A percentile compares a stretch with the other conserved stretches of the same genome.
phyloP scores from a whole-genome alignment of 1,140 invertebrate genomes.

The Meteorus sp. region DNA sequence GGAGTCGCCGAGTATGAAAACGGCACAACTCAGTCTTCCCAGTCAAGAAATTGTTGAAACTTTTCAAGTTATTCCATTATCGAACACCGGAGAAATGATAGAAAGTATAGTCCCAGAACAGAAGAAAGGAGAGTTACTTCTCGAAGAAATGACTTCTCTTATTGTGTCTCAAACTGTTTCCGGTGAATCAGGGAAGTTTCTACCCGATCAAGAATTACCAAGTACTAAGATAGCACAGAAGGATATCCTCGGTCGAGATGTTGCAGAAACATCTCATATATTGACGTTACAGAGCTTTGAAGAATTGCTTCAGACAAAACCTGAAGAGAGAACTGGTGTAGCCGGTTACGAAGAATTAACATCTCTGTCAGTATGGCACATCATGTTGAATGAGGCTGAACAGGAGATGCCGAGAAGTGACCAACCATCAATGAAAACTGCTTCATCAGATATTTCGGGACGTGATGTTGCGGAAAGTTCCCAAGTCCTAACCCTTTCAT shows the following conservation, averaged over 20 bases:
- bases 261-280: conserved; percentile 44
- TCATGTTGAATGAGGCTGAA: conserved; percentile 38
- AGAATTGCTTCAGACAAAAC: conserved; percentile 36
- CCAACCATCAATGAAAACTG: conserved; percentile 31
- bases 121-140: conserved; percentile 30
- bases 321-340: conserved; percentile 32
- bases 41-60: conserved; percentile 41
- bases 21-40: conserved; percentile 37
- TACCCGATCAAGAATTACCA: conserved; percentile 32
- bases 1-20: conserved; percentile 37
- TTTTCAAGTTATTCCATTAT: conserved; percentile 41
- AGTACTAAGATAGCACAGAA: conserved; percentile 38
- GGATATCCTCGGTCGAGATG: conserved; percentile 41
- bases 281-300: conserved; percentile 37
- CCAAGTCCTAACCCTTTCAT: not conserved
- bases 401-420: conserved; percentile 29
- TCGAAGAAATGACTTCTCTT: conserved; percentile 42
- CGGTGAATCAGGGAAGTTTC: conserved; percentile 38
- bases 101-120: conserved; percentile 32
- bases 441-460: conserved; percentile 31
- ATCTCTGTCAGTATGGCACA: conserved; percentile 32
- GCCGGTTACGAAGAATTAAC: conserved; percentile 37
- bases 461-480: conserved; percentile 30
- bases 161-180: conserved; percentile 38
- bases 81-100: conserved; percentile 34